These are phyloP conservation scores for Horisme vitalbata DNA, from an alignment of 2,888 invertebrate genomes.

Conservation along the genomic window DNA sequence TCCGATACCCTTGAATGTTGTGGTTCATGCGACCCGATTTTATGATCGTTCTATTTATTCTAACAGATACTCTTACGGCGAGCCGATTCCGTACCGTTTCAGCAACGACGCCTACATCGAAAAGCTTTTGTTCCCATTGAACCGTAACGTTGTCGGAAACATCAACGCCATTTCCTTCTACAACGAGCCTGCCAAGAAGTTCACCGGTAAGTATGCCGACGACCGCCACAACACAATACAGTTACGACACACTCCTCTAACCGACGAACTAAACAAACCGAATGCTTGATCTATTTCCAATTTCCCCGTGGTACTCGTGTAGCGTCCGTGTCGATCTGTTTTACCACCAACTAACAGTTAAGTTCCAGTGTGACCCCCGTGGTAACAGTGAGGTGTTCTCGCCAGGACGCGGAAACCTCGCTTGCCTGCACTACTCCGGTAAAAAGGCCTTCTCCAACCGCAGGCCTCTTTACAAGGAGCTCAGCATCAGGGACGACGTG, in stretches of 20 bases:
- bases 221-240: slow-evolving; percentile 32
- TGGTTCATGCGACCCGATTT: slow-evolving; percentile 10
- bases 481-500: slow-evolving; percentile 92
- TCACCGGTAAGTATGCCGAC: slow-evolving; percentile 82
- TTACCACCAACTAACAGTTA: slow-evolving; percentile 63
- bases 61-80: slow-evolving; percentile 79
- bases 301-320: slow-evolving; percentile 31
- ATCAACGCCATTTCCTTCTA: slow-evolving; percentile 86
- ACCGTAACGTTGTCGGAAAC: slow-evolving; percentile 83
- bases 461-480: slow-evolving; percentile 87
- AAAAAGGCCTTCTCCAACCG: slow-evolving; percentile 90
- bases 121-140: slow-evolving; percentile 84
- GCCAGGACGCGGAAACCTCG: slow-evolving; percentile 91
- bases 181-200: slow-evolving; percentile 86
- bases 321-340: slow-evolving; percentile 37
- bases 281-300: slow-evolving; percentile 32
- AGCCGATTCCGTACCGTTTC: slow-evolving; percentile 83
- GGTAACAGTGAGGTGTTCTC: slow-evolving; percentile 74
- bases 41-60: slow-evolving; percentile 24
- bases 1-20: slow-evolving; percentile 15
- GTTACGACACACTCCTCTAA: slow-evolving; percentile 32
- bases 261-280: slow-evolving; percentile 41
- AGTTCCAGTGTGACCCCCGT: slow-evolving; percentile 65
- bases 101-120: slow-evolving; percentile 88
- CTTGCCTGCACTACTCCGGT: slow-evolving; percentile 92